These are phyloP conservation scores for Uria lomvia DNA, from an alignment of 2,113 vertebrate genomes.

Conservation along the genomic window DNA sequence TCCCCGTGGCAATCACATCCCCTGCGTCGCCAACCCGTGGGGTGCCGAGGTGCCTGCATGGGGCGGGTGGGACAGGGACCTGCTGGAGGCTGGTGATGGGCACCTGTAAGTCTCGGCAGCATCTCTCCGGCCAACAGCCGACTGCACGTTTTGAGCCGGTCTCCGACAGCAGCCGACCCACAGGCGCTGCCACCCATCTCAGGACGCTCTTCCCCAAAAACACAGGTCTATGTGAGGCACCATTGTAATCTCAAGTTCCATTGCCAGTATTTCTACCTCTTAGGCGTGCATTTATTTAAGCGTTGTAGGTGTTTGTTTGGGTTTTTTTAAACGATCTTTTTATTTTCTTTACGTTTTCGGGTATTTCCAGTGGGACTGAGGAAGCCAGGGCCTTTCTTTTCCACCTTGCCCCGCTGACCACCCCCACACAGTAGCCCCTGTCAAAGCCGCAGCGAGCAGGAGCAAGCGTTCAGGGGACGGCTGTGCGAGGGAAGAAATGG, in stretches of 20 bases:
- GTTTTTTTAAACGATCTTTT: not conserved
- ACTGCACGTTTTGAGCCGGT: rapidly evolving
- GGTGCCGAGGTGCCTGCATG: rapidly evolving
- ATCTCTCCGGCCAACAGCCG: not conserved
- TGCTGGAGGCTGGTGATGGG: not conserved
- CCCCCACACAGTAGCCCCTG: slow-evolving; percentile 2
- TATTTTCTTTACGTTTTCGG: not conserved
- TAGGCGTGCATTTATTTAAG: not conserved
- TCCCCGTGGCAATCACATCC: not conserved
- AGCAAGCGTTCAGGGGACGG: not conserved
- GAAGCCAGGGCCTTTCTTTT: not conserved
- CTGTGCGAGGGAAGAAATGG: not conserved
- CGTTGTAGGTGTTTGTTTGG: not conserved
- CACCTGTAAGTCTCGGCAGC: not conserved
- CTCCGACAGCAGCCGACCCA: not conserved
- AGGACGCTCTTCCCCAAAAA: not conserved
- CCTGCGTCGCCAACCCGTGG: rapidly evolving
- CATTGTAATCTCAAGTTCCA: not conserved
- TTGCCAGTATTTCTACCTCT: not conserved
- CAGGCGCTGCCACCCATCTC: not conserved
- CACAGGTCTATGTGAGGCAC: not conserved
- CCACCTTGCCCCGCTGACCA: slow-evolving; percentile 23
- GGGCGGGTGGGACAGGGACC: not conserved
- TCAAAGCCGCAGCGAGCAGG: not conserved
- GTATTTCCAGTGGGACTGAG: not conserved